These are phyloP conservation scores for Corella eumyota DNA, from an alignment of 23 tunicate genomes.

Conservation along the genomic window DNA sequence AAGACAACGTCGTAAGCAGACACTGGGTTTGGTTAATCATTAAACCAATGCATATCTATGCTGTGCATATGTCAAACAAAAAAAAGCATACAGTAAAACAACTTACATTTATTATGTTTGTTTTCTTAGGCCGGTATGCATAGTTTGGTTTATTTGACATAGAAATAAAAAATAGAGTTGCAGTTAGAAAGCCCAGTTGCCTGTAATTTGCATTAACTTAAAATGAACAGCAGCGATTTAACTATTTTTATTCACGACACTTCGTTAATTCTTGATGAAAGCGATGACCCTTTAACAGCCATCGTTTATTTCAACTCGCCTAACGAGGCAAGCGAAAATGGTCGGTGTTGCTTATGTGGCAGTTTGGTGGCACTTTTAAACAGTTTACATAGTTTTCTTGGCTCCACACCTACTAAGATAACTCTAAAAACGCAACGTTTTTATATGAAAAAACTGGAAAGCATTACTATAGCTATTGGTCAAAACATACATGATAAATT, in stretches of 20 bases:
- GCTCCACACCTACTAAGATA: slow-evolving; percentile 3
- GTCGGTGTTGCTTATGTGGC: slow-evolving; percentile 19
- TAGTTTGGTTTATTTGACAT: too few relatives aligned
- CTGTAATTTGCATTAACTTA: too few relatives aligned
- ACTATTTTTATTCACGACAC: slow-evolving; percentile 25
- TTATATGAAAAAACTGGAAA: neutral
- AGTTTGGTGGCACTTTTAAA: slow-evolving; percentile 15
- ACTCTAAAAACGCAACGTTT: slow-evolving; percentile 10
- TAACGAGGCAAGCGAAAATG: slow-evolving; percentile 1
- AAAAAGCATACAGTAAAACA: too few relatives aligned
- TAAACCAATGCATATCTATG: too few relatives aligned
- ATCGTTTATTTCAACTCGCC: slow-evolving; percentile 13
- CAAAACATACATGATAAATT: neutral
- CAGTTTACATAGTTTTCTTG: neutral
- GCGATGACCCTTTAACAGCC: slow-evolving; percentile 24
- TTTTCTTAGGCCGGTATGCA: too few relatives aligned
- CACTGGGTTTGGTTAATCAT: too few relatives aligned
- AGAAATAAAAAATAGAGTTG: too few relatives aligned
- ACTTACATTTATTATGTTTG: too few relatives aligned
- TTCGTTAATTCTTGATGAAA: slow-evolving; percentile 5
- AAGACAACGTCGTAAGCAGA: too few relatives aligned
- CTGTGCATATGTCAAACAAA: too few relatives aligned
- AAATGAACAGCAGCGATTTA: too few relatives aligned
- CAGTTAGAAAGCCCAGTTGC: too few relatives aligned
- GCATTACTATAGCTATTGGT: slow-evolving; percentile 8